Evolutionary conservation across 30 jellyfish, hydroid and myxozoan genomes (phyloP).

Genomic region (Cassiopea xamachana): DNA sequence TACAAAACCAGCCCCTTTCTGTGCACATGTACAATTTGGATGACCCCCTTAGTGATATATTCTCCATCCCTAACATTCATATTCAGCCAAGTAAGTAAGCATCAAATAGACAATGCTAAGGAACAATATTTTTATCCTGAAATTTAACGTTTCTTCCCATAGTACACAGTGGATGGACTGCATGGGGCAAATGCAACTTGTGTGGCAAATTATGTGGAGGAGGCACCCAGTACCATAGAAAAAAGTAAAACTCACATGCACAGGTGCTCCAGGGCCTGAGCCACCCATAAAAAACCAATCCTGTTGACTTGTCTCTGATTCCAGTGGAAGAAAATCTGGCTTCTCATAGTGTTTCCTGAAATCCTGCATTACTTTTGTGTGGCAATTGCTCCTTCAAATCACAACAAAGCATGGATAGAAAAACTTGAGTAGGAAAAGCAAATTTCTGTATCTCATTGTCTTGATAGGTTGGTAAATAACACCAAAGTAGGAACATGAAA

Average conservation of each 20-base stretch:
- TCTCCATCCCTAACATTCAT: too few species aligned
- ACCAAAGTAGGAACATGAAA: too few species aligned
- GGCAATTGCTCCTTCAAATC: constrained; percentile 91
- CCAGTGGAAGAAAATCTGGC: constrained; percentile 91
- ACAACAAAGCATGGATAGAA: background rate
- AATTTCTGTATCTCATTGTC: too few species aligned
- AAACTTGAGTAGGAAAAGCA: too few species aligned
- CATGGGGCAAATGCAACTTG: background rate
- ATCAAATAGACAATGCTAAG: background rate
- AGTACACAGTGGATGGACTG: background rate
- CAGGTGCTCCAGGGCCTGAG: constrained; percentile 95
- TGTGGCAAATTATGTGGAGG: constrained; percentile 37
- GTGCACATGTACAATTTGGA: too few species aligned
- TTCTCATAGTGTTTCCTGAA: constrained; percentile 79
- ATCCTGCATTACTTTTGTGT: constrained; percentile 72
- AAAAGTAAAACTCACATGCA: constrained; percentile 81
- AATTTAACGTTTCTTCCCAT: background rate
- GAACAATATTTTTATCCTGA: too few species aligned
- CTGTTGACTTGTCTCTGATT: constrained; percentile 92
- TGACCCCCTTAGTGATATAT: too few species aligned
- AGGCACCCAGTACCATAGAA: constrained; percentile 8
- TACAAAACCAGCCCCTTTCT: too few species aligned
- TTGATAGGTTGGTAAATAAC: too few species aligned
- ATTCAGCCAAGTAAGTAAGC: background rate
- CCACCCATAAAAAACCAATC: constrained; percentile 99